These are phyloP conservation scores for Mesorhabditis spiculigera DNA, from an alignment of 2,888 invertebrate genomes.

Conservation along the genomic window DNA sequence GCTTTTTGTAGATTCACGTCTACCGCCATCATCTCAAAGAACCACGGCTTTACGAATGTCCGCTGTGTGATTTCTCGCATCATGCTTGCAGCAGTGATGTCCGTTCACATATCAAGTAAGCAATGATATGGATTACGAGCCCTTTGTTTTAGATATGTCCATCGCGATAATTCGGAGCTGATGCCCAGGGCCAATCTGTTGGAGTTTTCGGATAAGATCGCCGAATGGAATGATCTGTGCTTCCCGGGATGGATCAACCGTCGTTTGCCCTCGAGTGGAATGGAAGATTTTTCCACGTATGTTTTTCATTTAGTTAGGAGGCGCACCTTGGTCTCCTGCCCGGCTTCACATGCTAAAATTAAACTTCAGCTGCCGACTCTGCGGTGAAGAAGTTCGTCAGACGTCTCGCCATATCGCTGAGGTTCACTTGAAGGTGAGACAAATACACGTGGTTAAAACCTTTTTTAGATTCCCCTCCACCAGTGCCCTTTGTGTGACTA, in stretches of 20 bases:
- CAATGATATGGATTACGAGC: neutral
- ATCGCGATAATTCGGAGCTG: constrained; percentile 34
- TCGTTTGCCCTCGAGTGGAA: constrained; percentile 30
- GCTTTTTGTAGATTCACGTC: constrained; percentile 37
- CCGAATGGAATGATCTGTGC: constrained; percentile 43
- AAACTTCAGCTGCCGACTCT: constrained; percentile 35
- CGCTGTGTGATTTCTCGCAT: constrained; percentile 41
- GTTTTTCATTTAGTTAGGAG: neutral
- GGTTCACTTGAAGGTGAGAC: constrained; percentile 24
- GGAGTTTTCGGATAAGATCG: constrained; percentile 29
- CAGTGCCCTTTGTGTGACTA: constrained; percentile 44
- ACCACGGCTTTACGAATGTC: constrained; percentile 40
- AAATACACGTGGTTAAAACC: neutral
- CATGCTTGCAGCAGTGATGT: constrained; percentile 45
- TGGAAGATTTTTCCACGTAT: constrained; percentile 35
- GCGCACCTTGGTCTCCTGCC: neutral
- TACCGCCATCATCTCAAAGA: constrained; percentile 44
- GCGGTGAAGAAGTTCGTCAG: constrained; percentile 41
- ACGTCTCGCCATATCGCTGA: constrained; percentile 46
- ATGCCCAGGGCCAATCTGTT: constrained; percentile 34
- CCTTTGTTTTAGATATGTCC: constrained; percentile 16
- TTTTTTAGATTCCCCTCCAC: constrained; percentile 32
- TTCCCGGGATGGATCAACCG: constrained; percentile 49
- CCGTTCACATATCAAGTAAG: constrained; percentile 33
- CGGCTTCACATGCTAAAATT: neutral